Conservation (phyloP, 2,113 vertebrate species). For the Mola mola region DNA sequence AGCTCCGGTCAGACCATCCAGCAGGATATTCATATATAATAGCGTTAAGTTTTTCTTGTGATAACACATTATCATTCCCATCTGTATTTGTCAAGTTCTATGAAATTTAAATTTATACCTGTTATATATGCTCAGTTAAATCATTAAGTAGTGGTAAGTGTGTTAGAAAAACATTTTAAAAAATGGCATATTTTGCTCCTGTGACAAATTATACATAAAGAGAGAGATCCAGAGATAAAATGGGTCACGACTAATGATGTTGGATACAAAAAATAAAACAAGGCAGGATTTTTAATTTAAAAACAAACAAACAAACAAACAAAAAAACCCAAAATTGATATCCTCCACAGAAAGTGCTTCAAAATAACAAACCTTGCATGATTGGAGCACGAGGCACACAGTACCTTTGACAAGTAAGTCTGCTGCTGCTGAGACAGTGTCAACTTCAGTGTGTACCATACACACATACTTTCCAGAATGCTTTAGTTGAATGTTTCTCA, state of each 20-base stretch:
- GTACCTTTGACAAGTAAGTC: slow-evolving; percentile 90
- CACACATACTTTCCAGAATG: slow-evolving; percentile 91
- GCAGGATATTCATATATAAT: too few species aligned
- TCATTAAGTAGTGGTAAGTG: too few species aligned
- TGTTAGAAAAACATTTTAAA: not conserved
- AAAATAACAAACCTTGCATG: slow-evolving; percentile 21
- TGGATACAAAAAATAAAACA: too few species aligned
- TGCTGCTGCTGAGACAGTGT: slow-evolving; percentile 85
- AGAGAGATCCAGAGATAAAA: not conserved
- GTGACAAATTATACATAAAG: not conserved
- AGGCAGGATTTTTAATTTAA: too few species aligned
- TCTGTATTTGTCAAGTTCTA: not conserved
- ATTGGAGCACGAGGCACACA: slow-evolving; percentile 36
- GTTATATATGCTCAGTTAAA: not conserved
- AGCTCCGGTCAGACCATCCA: not conserved
- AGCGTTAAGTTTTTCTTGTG: too few species aligned
- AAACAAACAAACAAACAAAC: not conserved
- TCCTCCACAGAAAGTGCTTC: not conserved
- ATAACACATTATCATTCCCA: not conserved
- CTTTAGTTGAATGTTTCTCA: slow-evolving; percentile 89
- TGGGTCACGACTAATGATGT: not conserved
- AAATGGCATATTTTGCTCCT: not conserved
- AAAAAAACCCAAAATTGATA: slow-evolving; percentile 14
- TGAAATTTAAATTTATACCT: not conserved
- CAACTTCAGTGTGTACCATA: slow-evolving; percentile 86